Evolutionary conservation across 1,140 invertebrate species (phyloP).

Genomic region (Drosophila arawakana): DNA sequence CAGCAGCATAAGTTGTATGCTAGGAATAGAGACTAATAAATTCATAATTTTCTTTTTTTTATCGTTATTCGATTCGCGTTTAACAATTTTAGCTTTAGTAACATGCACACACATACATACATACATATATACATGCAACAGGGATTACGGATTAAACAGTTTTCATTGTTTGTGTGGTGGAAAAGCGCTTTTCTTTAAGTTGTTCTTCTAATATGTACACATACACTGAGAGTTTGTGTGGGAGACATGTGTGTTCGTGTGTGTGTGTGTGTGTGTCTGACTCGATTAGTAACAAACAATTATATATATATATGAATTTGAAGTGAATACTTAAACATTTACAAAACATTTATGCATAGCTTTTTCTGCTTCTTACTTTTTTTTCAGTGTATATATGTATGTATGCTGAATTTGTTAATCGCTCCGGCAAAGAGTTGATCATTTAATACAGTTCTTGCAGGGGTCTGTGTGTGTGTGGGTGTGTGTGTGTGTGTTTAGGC

Average conservation of each 20-base stretch:
- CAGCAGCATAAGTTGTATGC: slow-evolving; percentile 28
- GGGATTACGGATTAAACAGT: slow-evolving; percentile 47
- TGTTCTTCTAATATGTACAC: slow-evolving; percentile 39
- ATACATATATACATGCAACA: slow-evolving; percentile 45
- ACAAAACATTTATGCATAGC: slow-evolving; percentile 56
- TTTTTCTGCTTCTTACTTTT: background rate
- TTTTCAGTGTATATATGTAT: slow-evolving; percentile 45
- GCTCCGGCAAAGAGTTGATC: slow-evolving; percentile 17
- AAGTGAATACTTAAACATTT: slow-evolving; percentile 66
- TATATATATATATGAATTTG: slow-evolving; percentile 20
- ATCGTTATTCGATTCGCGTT: slow-evolving; percentile 62
- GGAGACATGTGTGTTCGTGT: slow-evolving; percentile 44
- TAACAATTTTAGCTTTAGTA: slow-evolving; percentile 29
- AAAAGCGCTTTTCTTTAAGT: slow-evolving; percentile 61
- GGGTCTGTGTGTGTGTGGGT: slow-evolving; percentile 41
- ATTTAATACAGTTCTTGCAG: slow-evolving; percentile 46
- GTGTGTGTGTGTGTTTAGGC: slow-evolving; percentile 50
- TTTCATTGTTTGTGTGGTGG: slow-evolving; percentile 17
- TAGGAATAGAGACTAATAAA: slow-evolving; percentile 65
- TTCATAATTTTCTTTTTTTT: slow-evolving; percentile 59
- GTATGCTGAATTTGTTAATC: slow-evolving; percentile 39
- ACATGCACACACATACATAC: slow-evolving; percentile 39
- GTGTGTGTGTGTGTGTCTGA: slow-evolving; percentile 20
- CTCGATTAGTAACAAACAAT: slow-evolving; percentile 65
- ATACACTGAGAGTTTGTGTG: slow-evolving; percentile 47